These are phyloP conservation scores for Drosophila histrio DNA, from an alignment of 2,888 invertebrate genomes.

Conservation along the genomic window DNA sequence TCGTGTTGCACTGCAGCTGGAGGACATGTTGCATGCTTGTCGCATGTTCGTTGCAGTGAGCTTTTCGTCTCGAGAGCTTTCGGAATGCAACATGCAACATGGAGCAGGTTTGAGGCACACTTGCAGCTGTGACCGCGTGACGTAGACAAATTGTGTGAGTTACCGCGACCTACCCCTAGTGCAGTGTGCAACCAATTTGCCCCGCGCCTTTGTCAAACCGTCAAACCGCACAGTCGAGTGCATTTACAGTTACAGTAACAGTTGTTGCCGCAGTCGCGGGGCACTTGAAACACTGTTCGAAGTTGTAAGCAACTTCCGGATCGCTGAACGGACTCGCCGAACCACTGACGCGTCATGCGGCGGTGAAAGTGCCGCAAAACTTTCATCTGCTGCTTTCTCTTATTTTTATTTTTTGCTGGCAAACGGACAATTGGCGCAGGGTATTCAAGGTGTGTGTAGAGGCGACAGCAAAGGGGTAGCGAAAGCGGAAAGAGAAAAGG, in stretches of 20 bases:
- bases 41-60: conserved; percentile 53
- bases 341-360: conserved; percentile 23
- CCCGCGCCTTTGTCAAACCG: not conserved
- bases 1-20: not conserved
- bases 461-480: not conserved
- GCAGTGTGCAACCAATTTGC: not conserved
- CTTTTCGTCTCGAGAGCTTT: conserved; percentile 30
- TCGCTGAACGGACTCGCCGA: conserved; percentile 37
- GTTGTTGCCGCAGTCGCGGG: conserved; percentile 5
- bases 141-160: not conserved
- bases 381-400: conserved; percentile 34
- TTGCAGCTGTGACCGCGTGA: not conserved
- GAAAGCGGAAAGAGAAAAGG: not conserved
- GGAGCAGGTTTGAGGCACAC: not conserved
- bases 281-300: conserved; percentile 45
- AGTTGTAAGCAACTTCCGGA: conserved; percentile 59
- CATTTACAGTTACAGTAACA: conserved; percentile 23
- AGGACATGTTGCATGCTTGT: conserved; percentile 28
- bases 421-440: conserved; percentile 25
- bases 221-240: conserved; percentile 8
- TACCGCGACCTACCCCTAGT: conserved; percentile 3
- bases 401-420: conserved; percentile 15
- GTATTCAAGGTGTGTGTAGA: conserved; percentile 1
- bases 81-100: not conserved
- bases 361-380: conserved; percentile 48